Evolutionary conservation across 2,888 invertebrate genomes (phyloP).

Genomic region (Seira musarum): DNA sequence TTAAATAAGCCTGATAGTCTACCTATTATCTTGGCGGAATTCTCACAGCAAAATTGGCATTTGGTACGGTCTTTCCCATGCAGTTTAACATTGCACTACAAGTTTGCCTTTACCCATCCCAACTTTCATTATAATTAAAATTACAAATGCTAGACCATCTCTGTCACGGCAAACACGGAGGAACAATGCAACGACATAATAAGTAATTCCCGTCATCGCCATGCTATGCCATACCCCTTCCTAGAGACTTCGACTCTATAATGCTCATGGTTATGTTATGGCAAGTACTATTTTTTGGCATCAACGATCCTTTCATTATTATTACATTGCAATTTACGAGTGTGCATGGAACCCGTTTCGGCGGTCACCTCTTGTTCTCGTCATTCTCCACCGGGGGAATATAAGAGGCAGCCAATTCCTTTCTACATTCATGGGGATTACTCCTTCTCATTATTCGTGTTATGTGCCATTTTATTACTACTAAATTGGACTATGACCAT

Average conservation of each 20-base stretch:
- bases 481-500: too few relatives aligned
- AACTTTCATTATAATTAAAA: conserved; percentile 33
- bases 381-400: not conserved
- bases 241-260: not conserved
- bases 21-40: too few relatives aligned
- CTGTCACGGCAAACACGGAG: too few relatives aligned
- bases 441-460: conserved; percentile 17
- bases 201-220: not conserved
- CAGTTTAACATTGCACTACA: too few relatives aligned
- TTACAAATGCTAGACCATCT: conserved; percentile 23
- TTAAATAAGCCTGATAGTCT: too few relatives aligned
- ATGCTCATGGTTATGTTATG: conserved; percentile 14
- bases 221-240: conserved; percentile 3
- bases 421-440: conserved; percentile 31
- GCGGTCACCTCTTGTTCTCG: too few relatives aligned
- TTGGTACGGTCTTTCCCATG: too few relatives aligned
- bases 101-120: too few relatives aligned
- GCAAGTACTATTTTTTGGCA: conserved; percentile 30
- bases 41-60: too few relatives aligned
- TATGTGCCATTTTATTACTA: too few relatives aligned
- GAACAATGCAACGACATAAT: too few relatives aligned
- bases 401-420: not conserved
- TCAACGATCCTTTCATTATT: conserved; percentile 24
- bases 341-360: too few relatives aligned
- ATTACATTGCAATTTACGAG: conserved; percentile 14